Evolutionary conservation across 1,140 invertebrate species (phyloP), one percentile per base, ranked within the genome.

Genomic region (Thereuonema tuberculata): DNA sequence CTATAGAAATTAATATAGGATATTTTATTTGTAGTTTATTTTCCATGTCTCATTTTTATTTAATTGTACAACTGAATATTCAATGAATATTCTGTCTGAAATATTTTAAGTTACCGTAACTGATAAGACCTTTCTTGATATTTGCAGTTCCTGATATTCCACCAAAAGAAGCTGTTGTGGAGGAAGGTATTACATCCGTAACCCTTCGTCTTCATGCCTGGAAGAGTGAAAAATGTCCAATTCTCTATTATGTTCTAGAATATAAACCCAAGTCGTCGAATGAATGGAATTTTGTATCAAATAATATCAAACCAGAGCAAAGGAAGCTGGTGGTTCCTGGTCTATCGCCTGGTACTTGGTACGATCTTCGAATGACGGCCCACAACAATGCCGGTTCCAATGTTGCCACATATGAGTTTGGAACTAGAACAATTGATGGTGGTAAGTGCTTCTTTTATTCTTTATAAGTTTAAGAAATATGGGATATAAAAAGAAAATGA

Each of bases 201-300:
- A 88, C 86, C 0, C 80, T 93, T 27, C 88, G 89, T 80, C 72
- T 94, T 29, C 85, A 86, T 66, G 83, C 83, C 0, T 95, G 91
- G 91, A 84, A 84, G 28, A 87, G 90, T 66, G 87, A 87, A 2
- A 88, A 87, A 1, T 95, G 92, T 69, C 86, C 87, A 0, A 91
- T 95, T 62, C 78, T 84, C 1, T 88, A 87, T 69, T 94, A 88
- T 69, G 84, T 87, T 54, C 82, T 94, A 3, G 87, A 91, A 67
- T 93, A 90, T 70, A 17, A n/a, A 47, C 52, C 26, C 2, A 9
- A 60, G 17, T 5, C 21, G 5, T 54, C 59, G 15, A 2, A 2
- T 2, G 59, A 60, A 2, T 60, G 59, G 59, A 52, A 15, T 47
- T 56, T 68, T 64, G 70, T 69, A 26, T 60, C 59, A 28, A 60